Evolutionary conservation across 2,888 invertebrate genomes (phyloP), one percentile per base, ranked within the genome.

Genomic region (Malacosoma neustria): DNA sequence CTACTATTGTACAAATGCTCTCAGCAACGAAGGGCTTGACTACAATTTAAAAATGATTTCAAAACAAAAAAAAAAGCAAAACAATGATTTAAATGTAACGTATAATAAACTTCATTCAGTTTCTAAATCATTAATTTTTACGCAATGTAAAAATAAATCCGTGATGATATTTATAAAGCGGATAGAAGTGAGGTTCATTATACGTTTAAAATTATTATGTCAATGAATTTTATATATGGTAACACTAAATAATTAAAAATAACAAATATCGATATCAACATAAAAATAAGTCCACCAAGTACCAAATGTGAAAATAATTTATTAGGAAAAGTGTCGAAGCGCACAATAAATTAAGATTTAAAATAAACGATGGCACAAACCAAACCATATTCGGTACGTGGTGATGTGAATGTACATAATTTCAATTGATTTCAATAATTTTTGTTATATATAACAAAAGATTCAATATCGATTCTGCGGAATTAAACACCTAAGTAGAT

Each of bases 311-410:
- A 65, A 54, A 65, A 70, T 67, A 70, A 74, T 79, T 77, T 63
- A 73, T 60, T 63, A 76, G 72, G 66, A 75, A 72, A 46, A 61
- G 72, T 72, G 76, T 72, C 72, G 54, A 56, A 64, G 48, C 60
- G 55, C 64, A 54, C 57, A 60, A 77, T 79, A 80, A 81, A 76
- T 79, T 73, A 77, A 50, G 49, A 67, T 55, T 46, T 67, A 69
- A 74, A 80, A 81, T 77, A 82, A 81, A 81, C 81, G 81, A 85
- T 85, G 84, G 84, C 84, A 85, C 84, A 64, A 63, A 80, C 80
- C 81, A 77, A 76, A 70, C 64, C 72, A 64, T 60, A 52, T 55
- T 56, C 61, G 77, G 79, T 79, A 82, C 81, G 44, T 60, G 80
- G 82, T 79, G 79, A 61, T 69, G 77, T 49, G 61, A 36, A 35